Evolutionary conservation across 1,140 invertebrate genomes (phyloP).

Genomic region (Homalodisca vitripennis): DNA sequence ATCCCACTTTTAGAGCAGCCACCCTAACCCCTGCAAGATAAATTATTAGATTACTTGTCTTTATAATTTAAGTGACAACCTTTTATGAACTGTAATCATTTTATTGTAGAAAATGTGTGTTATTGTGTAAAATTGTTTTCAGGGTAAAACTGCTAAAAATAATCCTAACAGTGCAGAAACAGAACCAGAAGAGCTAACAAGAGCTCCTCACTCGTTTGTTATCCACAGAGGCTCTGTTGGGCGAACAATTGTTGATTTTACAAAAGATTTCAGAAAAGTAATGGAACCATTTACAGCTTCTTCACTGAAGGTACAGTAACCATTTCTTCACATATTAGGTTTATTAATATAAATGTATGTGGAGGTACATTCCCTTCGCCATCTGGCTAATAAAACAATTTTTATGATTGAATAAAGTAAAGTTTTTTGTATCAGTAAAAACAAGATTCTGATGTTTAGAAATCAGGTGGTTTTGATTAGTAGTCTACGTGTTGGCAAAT

Average conservation of each 20-base stretch:
- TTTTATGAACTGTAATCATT: too few species aligned
- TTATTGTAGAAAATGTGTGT: too few species aligned
- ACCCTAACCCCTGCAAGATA: constrained; percentile 38
- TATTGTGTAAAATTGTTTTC: too few species aligned
- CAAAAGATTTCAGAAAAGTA: constrained; percentile 86
- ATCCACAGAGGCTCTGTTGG: constrained; percentile 89
- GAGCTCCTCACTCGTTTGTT: constrained; percentile 91
- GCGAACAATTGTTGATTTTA: constrained; percentile 75
- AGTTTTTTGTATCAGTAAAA: too few species aligned
- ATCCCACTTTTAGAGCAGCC: too few species aligned
- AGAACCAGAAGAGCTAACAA: constrained; percentile 42
- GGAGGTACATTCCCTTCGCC: background rate
- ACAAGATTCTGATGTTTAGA: too few species aligned
- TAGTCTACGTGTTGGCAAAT: too few species aligned
- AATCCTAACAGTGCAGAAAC: constrained; percentile 30
- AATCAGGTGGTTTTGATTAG: too few species aligned
- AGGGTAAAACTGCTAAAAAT: constrained; percentile 34
- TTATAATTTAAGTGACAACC: too few species aligned
- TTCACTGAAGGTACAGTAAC: constrained; percentile 60
- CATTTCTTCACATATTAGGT: too few species aligned
- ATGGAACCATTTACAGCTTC: constrained; percentile 97
- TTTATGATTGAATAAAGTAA: too few species aligned
- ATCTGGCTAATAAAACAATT: too few species aligned
- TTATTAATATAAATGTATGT: background rate
- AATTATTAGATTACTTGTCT: background rate